Conservation (phyloP, 2,888 invertebrate genomes). For the Mythimna pallens region DNA sequence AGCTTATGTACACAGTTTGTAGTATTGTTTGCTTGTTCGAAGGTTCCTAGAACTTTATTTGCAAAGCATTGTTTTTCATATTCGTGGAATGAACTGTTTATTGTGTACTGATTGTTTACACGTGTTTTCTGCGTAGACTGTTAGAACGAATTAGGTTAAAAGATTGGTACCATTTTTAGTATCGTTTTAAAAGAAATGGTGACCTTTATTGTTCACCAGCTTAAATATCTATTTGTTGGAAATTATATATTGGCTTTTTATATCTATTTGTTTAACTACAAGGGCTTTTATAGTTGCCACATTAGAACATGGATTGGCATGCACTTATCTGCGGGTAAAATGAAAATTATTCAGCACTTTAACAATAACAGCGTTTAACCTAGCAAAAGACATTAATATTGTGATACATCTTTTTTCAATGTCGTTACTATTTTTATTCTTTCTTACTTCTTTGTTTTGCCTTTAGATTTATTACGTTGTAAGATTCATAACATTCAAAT, state of each 20-base stretch:
- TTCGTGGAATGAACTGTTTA: conserved; percentile 39
- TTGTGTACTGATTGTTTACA: conserved; percentile 10
- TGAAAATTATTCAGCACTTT: too few relatives aligned
- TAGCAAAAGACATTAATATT: neutral
- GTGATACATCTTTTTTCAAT: too few relatives aligned
- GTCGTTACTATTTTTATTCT: neutral
- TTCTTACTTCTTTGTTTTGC: neutral
- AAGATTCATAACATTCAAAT: neutral
- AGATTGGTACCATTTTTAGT: neutral
- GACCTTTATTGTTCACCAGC: neutral
- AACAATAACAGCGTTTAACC: neutral
- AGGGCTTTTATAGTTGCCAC: too few relatives aligned
- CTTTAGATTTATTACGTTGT: neutral
- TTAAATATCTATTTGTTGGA: neutral
- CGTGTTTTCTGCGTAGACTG: conserved; percentile 17
- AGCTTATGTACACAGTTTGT: conserved; percentile 30
- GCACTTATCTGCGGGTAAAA: too few relatives aligned
- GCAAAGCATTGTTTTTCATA: conserved; percentile 23
- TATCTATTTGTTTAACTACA: too few relatives aligned
- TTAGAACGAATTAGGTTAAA: neutral
- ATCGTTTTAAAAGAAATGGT: neutral
- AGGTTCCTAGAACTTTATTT: conserved; percentile 43
- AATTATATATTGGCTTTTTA: too few relatives aligned
- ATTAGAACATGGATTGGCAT: too few relatives aligned
- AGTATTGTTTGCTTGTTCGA: conserved; percentile 40